Evolutionary conservation across 2,888 invertebrate species (phyloP), one percentile per base, ranked within the genome.

Genomic region (Xanthia togata): DNA sequence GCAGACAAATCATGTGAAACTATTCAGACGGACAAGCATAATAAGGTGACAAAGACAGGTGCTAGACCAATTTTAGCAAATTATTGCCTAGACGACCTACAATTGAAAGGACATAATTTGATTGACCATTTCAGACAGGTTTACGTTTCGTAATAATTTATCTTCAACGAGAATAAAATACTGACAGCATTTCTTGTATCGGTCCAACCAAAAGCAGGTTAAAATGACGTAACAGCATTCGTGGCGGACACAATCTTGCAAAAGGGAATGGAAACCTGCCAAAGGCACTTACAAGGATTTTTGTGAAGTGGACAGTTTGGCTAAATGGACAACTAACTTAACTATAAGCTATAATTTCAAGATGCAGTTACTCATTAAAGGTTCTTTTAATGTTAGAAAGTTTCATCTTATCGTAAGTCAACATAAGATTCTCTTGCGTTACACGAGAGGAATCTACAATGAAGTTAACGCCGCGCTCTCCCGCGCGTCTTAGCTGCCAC

Each of bases 211-310:
- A 55, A 73, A 65, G 64, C 64, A 76, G 70, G 70, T 65, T 75
- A 65, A 44, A 65, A 57, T 81, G 50, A 53, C 31, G 85, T 57
- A 71, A 75, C 20, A 4, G 0, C 14, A 35, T 1, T 69, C 31
- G 57, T 26, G 14, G 17, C 4, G 20, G n/a, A 41, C 44, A 35
- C 41, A 81, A 65, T 50, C 17, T 60, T 70, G 67, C 67, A 47
- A 63, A 70, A 74, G 38, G 80, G 57, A 80, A 74, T 69, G 84
- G 84, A 68, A 57, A 38, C 38, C 62, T 53, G 68, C 50, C 55
- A 82, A 70, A 55, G 20, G 41, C 62, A 44, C 6, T 26, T 50
- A 67, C 67, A 60, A 60, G 68, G 67, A 60, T 71, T 83, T 67
- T 57, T 55, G 6, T 35, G 59, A 72, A 60, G 23, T 26, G 17